Base-by-base conservation (phyloP, 2,888 invertebrate genomes). In the Brachyptera risi region DNA sequence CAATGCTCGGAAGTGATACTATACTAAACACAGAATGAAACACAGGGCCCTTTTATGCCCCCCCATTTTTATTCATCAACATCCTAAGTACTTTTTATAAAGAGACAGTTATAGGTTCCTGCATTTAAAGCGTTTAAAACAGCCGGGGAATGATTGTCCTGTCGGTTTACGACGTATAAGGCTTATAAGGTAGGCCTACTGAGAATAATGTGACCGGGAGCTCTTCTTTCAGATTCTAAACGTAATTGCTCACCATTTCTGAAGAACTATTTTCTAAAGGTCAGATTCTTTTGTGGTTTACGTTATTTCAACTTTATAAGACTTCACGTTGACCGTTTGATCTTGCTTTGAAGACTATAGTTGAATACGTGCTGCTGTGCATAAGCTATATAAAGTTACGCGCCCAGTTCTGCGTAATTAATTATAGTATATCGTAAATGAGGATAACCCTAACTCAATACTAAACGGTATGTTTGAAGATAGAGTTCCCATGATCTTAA, bases 1-100 rank as follows among this genome's bases (percentile, higher is more conserved):
- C 40, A 54, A 40, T 54, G 26, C 35, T 40, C 37, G 50, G 50
- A 51, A 51, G 50, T 51, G 50, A 51, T 51, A n/a, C n/a, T n/a
- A n/a, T n/a, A n/a, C n/a, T n/a, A n/a, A n/a, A n/a, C n/a, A n/a
- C n/a, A n/a, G n/a, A 21, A 54, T 15, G n/a, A 54, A 35, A 35
- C 44, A 44, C 9, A 19, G 21, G 44, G 21, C 35, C 54, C 23
- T 24, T 47, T 54, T 37, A 15, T 31, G 37, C 37, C 37, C 44
- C 21, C n/a, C 47, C 47, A n/a, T 17, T 24, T 47, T 19, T 51
- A 51, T 54, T 54, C 54, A 35, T 54, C 54, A 54, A 37, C 21
- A 35, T 19, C 19, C 54, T 35, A 35, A 37, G 54, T 54, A 23
- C 54, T 35, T 54, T 54, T 37, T 37, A 35, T 17, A 35, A 35